These are phyloP conservation scores for Cheilinus undulatus DNA, from an alignment of 2,113 vertebrate species.

Conservation along the genomic window DNA sequence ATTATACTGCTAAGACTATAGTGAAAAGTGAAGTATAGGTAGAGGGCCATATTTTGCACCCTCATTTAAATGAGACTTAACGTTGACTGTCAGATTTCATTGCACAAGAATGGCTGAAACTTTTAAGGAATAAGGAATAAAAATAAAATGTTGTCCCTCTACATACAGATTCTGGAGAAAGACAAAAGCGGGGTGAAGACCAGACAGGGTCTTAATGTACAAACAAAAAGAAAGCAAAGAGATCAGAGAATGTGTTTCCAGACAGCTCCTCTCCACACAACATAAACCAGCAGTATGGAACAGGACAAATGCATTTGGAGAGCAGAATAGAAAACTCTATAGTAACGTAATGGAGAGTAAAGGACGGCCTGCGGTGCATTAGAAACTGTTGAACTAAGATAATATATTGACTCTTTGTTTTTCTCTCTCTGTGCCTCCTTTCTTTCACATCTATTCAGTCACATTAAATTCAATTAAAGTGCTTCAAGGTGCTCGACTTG, in stretches of 20 bases:
- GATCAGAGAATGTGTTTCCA: background rate
- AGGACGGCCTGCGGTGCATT: conserved; percentile 21
- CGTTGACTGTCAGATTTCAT: background rate
- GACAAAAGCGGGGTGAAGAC: background rate
- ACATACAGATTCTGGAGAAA: conserved; percentile 79
- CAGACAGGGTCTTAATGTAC: conserved; percentile 67
- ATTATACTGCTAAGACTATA: too few species aligned
- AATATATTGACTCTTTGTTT: conserved; percentile 49
- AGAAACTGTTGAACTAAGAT: conserved; percentile 48
- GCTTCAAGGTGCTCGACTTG: conserved; percentile 41
- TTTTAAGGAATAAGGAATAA: background rate
- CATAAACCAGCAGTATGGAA: conserved; percentile 32
- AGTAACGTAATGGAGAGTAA: conserved; percentile 29
- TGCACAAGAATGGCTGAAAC: conserved; percentile 15
- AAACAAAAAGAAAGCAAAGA: conserved; percentile 29
- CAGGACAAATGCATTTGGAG: conserved; percentile 44
- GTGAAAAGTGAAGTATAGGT: background rate
- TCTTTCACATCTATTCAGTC: conserved; percentile 39
- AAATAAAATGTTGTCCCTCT: conserved; percentile 84
- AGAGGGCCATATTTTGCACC: background rate
- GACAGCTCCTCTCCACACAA: conserved; percentile 14
- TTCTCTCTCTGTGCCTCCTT: conserved; percentile 21
- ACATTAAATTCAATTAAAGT: conserved; percentile 41
- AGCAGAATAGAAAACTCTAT: conserved; percentile 40
- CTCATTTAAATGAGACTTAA: too few species aligned